Evolutionary conservation across 1,140 invertebrate species (phyloP).

Genomic region (Thaumatotibia leucotreta): DNA sequence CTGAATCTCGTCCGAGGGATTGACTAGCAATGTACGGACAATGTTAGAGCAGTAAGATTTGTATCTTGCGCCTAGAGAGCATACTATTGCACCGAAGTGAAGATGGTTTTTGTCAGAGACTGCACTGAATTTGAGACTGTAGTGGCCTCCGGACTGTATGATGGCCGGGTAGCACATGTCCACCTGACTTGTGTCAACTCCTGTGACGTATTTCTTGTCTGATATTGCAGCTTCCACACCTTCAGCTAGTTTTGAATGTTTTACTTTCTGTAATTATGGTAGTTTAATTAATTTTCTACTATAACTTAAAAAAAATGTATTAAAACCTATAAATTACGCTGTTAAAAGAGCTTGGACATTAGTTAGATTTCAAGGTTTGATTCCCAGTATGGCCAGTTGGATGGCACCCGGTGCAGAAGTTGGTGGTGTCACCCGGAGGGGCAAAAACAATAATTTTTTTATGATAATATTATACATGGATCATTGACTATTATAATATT

Average conservation of each 20-base stretch:
- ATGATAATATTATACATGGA: too few species aligned
- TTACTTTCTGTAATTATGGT: slow-evolving; percentile 86
- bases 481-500: too few species aligned
- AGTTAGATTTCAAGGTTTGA: too few species aligned
- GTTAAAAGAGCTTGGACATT: too few species aligned
- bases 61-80: slow-evolving; percentile 95
- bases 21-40: slow-evolving; percentile 97
- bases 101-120: slow-evolving; percentile 95
- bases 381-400: too few species aligned
- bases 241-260: slow-evolving; percentile 96
- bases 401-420: too few species aligned
- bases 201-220: slow-evolving; percentile 96
- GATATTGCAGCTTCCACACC: slow-evolving; percentile 93
- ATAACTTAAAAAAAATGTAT: too few species aligned
- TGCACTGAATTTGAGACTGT: slow-evolving; percentile 97
- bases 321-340: too few species aligned
- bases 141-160: slow-evolving; percentile 98
- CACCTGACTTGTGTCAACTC: slow-evolving; percentile 90
- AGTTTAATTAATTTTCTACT: neutral
- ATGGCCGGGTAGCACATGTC: slow-evolving; percentile 99
- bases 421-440: too few species aligned
- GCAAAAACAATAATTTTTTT: too few species aligned
- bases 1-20: slow-evolving; percentile 89
- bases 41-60: slow-evolving; percentile 99
- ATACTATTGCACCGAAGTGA: slow-evolving; percentile 98